Conservation (phyloP, 2,113 vertebrate species). For the Oreamnos americanus region DNA sequence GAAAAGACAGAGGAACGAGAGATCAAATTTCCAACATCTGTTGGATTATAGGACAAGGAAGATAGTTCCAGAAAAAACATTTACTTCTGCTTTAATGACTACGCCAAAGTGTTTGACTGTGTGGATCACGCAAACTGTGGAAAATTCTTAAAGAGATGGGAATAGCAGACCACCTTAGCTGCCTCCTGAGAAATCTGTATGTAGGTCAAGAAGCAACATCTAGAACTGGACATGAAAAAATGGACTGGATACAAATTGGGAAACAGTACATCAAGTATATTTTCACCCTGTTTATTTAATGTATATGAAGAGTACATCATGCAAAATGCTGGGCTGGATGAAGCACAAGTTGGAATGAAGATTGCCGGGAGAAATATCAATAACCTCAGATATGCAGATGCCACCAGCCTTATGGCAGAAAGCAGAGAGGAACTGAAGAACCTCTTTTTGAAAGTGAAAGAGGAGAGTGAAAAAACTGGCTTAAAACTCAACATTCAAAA, state of each 20-base stretch:
- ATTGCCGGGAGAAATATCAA: fast-evolving
- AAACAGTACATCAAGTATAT: not conserved
- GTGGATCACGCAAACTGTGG: not conserved
- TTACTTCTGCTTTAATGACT: not conserved
- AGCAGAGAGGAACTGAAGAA: not conserved
- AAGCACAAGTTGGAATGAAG: not conserved
- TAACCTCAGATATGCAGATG: not conserved
- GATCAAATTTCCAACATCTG: not conserved
- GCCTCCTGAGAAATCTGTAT: not conserved
- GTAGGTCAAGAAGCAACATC: not conserved
- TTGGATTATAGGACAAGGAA: not conserved
- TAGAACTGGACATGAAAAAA: not conserved
- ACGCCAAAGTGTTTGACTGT: not conserved
- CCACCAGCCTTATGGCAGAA: not conserved
- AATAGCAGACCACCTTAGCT: not conserved
- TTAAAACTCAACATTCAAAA: not conserved
- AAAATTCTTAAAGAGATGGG: not conserved
- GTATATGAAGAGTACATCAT: not conserved
- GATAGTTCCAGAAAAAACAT: not conserved
- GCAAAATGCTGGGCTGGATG: not conserved
- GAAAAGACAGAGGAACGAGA: not conserved
- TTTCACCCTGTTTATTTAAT: not conserved
- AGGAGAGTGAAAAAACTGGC: not conserved
- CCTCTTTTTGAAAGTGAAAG: not conserved
- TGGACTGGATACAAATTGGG: not conserved